Evolutionary conservation across 1,140 invertebrate genomes (phyloP).

Genomic region (Hyphantria cunea): DNA sequence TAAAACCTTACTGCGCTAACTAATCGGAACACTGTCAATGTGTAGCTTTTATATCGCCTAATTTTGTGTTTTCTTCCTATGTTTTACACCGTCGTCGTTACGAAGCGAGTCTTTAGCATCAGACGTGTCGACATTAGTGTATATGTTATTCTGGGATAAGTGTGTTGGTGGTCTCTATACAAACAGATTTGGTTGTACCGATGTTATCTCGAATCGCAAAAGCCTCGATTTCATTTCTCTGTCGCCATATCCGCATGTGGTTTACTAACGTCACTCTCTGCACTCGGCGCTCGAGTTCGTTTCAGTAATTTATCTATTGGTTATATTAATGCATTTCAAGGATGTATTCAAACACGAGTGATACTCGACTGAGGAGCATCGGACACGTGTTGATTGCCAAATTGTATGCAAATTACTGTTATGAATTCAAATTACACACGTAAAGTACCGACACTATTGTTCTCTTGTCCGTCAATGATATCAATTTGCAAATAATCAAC

Average conservation of each 20-base stretch:
- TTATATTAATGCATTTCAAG: conserved; percentile 49
- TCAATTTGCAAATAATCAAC: conserved; percentile 47
- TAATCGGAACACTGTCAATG: conserved; percentile 56
- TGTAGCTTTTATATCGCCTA: conserved; percentile 49
- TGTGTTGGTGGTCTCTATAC: background rate
- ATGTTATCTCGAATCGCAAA: conserved; percentile 32
- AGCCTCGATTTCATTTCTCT: conserved; percentile 3
- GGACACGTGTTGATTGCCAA: conserved; percentile 37
- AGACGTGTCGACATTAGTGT: background rate
- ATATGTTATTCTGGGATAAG: too few relatives aligned
- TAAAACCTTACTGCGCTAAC: conserved; percentile 50
- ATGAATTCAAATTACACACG: conserved; percentile 44
- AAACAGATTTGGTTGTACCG: conserved; percentile 3
- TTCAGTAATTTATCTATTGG: conserved; percentile 39
- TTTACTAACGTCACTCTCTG: conserved; percentile 37
- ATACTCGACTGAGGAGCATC: conserved; percentile 8
- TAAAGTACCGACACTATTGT: conserved; percentile 39
- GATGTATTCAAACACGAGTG: conserved; percentile 25
- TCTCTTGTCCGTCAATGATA: conserved; percentile 33
- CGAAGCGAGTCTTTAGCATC: background rate
- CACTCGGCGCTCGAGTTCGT: background rate
- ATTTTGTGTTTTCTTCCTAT: conserved; percentile 10
- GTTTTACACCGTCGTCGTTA: background rate
- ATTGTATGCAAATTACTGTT: conserved; percentile 41
- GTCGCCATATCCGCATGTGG: conserved; percentile 29